Percentiles rank a stretch among this genome's conserved stretches.
Evolutionary conservation across 2,797 vertebrate species (phyloP).

Genomic region (Ptychobarbus kaznakovi): DNA sequence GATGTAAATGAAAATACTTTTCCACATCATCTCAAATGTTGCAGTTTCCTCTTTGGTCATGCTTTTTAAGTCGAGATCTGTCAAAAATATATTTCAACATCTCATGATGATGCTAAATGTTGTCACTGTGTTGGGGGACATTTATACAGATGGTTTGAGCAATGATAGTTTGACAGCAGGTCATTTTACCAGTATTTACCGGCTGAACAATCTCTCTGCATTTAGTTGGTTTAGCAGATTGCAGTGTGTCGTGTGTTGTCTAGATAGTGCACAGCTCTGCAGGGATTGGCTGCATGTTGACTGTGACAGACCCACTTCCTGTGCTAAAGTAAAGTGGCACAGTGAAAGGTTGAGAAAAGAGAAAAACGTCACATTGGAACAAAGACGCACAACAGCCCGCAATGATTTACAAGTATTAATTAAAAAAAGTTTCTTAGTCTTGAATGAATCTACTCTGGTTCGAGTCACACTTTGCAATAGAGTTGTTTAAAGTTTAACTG

Average conservation of each 20-base stretch:
- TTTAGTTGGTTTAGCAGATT: neutral
- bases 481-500: neutral
- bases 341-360: constrained; percentile 60
- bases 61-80: neutral
- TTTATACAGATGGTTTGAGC: neutral
- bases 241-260: constrained; percentile 15
- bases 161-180: neutral
- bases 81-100: constrained; percentile 22
- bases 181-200: neutral
- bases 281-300: constrained; percentile 67
- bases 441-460: constrained; percentile 5
- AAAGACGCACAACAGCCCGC: neutral
- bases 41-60: constrained; percentile 26
- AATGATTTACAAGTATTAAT: neutral
- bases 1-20: constrained; percentile 8
- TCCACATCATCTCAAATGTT: neutral
- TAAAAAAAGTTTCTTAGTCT: neutral
- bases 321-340: constrained; percentile 64
- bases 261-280: constrained; percentile 58
- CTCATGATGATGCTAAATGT: neutral
- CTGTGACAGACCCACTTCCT: constrained; percentile 71
- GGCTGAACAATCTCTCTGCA: neutral
- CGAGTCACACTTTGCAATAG: neutral
- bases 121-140: neutral
- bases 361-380: neutral